Conservation (phyloP, 2,113 vertebrate genomes). For the Etia nguti region DNA sequence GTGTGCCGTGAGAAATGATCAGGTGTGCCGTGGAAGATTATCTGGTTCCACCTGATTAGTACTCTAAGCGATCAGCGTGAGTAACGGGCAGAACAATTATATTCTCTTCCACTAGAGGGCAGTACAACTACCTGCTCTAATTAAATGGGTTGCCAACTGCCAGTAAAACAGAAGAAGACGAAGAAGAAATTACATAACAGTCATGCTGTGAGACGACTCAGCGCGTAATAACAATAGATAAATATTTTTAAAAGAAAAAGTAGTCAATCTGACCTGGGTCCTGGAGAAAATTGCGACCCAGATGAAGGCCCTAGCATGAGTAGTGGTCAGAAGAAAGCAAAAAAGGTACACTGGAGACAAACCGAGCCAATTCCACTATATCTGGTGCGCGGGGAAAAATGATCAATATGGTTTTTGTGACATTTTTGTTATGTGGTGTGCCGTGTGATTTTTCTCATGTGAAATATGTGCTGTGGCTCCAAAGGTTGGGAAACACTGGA, state of each 20-base stretch:
- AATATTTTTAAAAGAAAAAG: not conserved
- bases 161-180: not conserved
- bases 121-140: too few species aligned
- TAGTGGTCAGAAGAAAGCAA: not conserved
- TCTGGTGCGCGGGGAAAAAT: accelerated
- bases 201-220: not conserved
- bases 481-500: not conserved
- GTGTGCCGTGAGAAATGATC: too few species aligned
- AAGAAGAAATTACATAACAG: accelerated
- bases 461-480: not conserved
- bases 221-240: accelerated
- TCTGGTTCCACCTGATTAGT: too few species aligned
- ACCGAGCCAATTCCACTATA: accelerated
- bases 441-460: not conserved
- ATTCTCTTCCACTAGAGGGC: too few species aligned
- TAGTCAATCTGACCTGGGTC: not conserved
- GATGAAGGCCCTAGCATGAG: not conserved
- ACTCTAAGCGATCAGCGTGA: too few species aligned
- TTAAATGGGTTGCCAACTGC: too few species aligned
- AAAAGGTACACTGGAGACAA: not conserved
- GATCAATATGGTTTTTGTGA: not conserved
- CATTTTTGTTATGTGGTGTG: not conserved
- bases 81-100: too few species aligned
- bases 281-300: not conserved
- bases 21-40: too few species aligned